Evolutionary conservation across 2,797 vertebrate species (phyloP).

Genomic region (Onychomys arenicola): DNA sequence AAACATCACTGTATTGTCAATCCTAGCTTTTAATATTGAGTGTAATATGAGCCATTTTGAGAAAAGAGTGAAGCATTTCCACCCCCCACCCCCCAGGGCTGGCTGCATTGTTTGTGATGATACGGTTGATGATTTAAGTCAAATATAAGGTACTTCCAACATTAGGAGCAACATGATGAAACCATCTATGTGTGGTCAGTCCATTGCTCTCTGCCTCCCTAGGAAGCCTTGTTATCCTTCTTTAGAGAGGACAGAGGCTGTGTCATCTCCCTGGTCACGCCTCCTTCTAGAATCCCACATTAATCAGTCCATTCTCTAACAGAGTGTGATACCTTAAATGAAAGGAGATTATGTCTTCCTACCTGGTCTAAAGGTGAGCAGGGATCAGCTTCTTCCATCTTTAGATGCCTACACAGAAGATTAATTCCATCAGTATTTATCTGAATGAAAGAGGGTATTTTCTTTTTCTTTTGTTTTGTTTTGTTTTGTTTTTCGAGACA

Average conservation of each 20-base stretch:
- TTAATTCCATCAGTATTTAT: background rate
- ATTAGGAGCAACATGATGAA: background rate
- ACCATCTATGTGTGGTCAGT: background rate
- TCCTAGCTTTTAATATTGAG: background rate
- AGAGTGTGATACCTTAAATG: background rate
- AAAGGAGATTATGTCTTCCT: background rate
- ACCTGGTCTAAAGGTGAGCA: background rate
- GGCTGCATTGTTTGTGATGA: background rate
- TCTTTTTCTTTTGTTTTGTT: too few species aligned
- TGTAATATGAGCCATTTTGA: background rate
- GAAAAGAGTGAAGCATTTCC: background rate
- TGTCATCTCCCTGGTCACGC: background rate
- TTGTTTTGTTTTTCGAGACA: too few species aligned
- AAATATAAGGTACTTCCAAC: background rate
- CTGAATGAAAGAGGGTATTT: background rate
- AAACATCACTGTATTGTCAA: background rate
- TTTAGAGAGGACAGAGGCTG: too few species aligned
- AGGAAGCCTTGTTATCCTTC: background rate
- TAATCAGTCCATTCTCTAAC: background rate
- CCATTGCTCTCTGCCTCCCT: background rate
- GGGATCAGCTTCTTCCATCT: background rate
- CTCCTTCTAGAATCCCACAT: background rate
- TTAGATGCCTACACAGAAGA: conserved; percentile 7
- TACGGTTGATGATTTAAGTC: background rate
- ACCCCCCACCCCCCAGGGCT: background rate